Percentiles rank a stretch among this genome's conserved stretches.
Evolutionary conservation across 2,888 invertebrate species (phyloP).

Genomic region (Hirtodrosophila duncani): DNA sequence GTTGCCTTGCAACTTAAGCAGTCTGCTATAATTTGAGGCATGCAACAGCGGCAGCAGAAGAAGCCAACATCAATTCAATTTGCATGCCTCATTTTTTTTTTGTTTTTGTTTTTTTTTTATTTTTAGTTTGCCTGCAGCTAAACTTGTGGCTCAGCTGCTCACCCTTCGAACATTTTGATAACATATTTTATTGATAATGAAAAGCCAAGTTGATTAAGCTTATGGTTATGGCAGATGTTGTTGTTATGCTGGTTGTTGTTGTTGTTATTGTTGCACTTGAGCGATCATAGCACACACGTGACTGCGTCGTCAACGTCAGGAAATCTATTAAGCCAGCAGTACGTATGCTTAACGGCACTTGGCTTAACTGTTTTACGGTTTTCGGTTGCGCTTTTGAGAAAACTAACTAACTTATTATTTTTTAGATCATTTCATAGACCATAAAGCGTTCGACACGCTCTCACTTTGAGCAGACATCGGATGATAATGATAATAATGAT

Average conservation of each 20-base stretch:
- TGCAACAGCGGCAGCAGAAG: slow-evolving; percentile 42
- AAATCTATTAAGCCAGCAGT: slow-evolving; percentile 26
- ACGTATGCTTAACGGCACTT: slow-evolving; percentile 58
- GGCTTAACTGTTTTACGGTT: slow-evolving; percentile 67
- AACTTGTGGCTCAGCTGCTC: not conserved
- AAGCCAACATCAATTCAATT: slow-evolving; percentile 72
- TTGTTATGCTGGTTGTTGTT: too few species aligned
- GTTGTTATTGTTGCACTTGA: slow-evolving; percentile 17
- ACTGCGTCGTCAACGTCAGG: slow-evolving; percentile 5
- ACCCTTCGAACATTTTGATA: slow-evolving; percentile 16
- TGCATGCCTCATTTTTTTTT: slow-evolving; percentile 44
- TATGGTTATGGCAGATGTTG: too few species aligned
- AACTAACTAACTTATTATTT: slow-evolving; percentile 59
- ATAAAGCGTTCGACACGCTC: slow-evolving; percentile 61
- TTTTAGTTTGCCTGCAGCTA: not conserved
- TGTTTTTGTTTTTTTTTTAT: slow-evolving; percentile 18
- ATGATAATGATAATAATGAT: not conserved
- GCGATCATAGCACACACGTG: slow-evolving; percentile 16
- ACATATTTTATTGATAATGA: slow-evolving; percentile 34
- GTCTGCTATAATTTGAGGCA: slow-evolving; percentile 64
- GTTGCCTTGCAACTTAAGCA: too few species aligned
- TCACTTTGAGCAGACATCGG: slow-evolving; percentile 29
- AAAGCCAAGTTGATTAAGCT: too few species aligned
- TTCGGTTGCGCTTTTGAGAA: slow-evolving; percentile 58
- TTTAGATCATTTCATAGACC: slow-evolving; percentile 66